These are phyloP conservation scores for Eira barbara DNA, from an alignment of 2,113 vertebrate genomes.

Conservation along the genomic window DNA sequence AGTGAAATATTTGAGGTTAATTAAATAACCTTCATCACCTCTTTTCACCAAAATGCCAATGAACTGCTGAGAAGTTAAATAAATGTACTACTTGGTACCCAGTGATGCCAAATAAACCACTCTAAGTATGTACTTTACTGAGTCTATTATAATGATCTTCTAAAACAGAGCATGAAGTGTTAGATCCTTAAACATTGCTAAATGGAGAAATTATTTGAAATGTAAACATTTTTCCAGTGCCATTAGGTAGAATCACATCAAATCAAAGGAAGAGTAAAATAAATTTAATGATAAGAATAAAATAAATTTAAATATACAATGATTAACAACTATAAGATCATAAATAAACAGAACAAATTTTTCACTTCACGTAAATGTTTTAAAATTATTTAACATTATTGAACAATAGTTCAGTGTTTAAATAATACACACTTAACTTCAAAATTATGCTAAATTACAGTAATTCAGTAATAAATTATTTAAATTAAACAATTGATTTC, in stretches of 20 bases:
- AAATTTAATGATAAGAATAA: not conserved
- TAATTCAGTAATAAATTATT: not conserved
- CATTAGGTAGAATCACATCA: not conserved
- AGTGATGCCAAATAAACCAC: not conserved
- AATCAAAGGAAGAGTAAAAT: not conserved
- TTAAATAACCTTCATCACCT: constrained; percentile 76
- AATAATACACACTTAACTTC: not conserved
- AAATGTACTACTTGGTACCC: constrained; percentile 66
- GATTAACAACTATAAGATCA: not conserved
- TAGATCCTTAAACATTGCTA: not conserved
- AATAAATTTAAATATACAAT: not conserved
- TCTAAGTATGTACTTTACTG: constrained; percentile 7
- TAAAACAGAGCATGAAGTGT: not conserved
- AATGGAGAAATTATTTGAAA: not conserved
- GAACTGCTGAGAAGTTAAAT: constrained; percentile 72
- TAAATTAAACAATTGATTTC: not conserved
- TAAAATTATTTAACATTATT: not conserved
- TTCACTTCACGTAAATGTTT: not conserved
- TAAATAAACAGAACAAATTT: not conserved
- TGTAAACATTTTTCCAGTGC: not conserved
- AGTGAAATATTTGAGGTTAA: constrained; percentile 84
- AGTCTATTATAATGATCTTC: not conserved
- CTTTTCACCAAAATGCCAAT: constrained; percentile 70
- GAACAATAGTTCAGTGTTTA: not conserved
- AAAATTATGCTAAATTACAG: not conserved